Evolutionary conservation across 2,113 vertebrate species (phyloP).

Genomic region (Vicugna pacos): DNA sequence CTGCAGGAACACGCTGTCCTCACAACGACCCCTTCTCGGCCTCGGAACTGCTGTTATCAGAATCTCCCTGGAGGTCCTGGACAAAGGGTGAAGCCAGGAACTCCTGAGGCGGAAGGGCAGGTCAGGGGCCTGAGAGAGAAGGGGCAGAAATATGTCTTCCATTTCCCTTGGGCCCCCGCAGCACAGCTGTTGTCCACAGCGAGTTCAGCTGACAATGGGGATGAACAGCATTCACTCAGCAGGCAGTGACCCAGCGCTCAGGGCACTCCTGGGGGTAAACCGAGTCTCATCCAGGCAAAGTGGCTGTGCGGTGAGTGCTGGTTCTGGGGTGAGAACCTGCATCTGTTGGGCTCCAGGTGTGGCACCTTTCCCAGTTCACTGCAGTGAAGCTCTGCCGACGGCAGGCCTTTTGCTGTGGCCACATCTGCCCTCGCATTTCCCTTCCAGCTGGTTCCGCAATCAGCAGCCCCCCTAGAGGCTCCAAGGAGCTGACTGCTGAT

Average conservation of each 20-base stretch:
- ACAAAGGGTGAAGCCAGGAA: slow-evolving; percentile 11
- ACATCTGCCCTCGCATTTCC: not conserved
- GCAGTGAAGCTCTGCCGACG: accelerated
- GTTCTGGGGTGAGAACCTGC: not conserved
- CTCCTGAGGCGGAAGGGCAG: slow-evolving; percentile 26
- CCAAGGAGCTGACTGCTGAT: not conserved
- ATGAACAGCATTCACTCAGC: accelerated
- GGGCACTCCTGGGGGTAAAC: not conserved
- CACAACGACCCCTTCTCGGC: not conserved
- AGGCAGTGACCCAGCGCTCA: not conserved
- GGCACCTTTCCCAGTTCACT: not conserved
- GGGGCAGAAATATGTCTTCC: not conserved
- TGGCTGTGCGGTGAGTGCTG: accelerated
- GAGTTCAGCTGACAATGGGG: accelerated
- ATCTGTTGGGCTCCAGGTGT: accelerated
- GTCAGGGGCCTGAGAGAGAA: slow-evolving; percentile 8
- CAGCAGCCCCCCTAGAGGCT: not conserved
- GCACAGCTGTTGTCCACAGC: not conserved
- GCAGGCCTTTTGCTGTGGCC: not conserved
- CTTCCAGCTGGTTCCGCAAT: not conserved
- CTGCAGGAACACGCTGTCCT: slow-evolving; percentile 35
- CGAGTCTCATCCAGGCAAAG: accelerated
- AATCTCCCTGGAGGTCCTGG: not conserved
- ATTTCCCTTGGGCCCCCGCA: not conserved
- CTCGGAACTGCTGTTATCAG: not conserved